Evolutionary conservation across 2,113 vertebrate species (phyloP).

Genomic region (Zapus hudsonius): DNA sequence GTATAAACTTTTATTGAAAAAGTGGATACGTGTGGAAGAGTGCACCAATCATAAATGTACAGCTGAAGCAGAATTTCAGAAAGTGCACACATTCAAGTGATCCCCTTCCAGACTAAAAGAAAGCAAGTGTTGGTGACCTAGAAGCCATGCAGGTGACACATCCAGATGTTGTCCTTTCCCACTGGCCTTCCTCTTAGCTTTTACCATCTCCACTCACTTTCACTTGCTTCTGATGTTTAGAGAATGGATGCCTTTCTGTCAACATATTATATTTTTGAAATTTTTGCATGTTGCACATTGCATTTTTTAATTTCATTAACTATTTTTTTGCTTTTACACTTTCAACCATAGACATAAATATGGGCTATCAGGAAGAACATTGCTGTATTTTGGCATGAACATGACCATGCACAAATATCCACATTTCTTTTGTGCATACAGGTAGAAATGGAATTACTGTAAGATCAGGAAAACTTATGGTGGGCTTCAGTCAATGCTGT

Average conservation of each 20-base stretch:
- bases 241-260: not conserved
- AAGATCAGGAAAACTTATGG: not conserved
- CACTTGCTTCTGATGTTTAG: not conserved
- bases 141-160: not conserved
- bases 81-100: not conserved
- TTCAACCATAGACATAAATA: not conserved
- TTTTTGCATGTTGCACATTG: not conserved
- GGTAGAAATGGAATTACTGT: not conserved
- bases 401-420: not conserved
- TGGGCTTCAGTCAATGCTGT: constrained; percentile 27
- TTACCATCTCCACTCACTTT: no score
- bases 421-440: not conserved
- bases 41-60: not conserved
- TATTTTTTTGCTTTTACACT: not conserved
- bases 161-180: no score
- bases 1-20: constrained; percentile 58
- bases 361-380: not conserved
- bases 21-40: not conserved
- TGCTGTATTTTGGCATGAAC: not conserved
- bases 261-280: not conserved
- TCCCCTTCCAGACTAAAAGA: not conserved
- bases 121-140: not conserved
- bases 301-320: not conserved
- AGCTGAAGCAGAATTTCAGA: not conserved
- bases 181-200: no score